Evolutionary conservation across 2,888 invertebrate genomes (phyloP).

Genomic region (Aethes cnicana): DNA sequence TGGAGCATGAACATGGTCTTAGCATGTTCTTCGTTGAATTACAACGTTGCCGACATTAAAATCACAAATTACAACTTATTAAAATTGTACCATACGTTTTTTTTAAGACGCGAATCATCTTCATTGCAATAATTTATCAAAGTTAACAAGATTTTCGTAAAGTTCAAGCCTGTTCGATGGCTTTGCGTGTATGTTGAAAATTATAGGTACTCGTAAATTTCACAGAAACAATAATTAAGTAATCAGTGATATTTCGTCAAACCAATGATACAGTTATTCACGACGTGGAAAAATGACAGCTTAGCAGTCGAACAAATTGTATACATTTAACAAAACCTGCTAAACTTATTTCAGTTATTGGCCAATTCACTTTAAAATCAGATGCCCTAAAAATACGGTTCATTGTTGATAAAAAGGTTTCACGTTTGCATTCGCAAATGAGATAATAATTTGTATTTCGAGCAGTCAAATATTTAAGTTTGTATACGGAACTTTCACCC

Average conservation of each 20-base stretch:
- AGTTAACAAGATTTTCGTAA: slow-evolving; percentile 26
- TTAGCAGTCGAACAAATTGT: slow-evolving; percentile 48
- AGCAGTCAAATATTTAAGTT: slow-evolving; percentile 71
- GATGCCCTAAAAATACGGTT: slow-evolving; percentile 28
- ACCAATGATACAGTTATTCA: slow-evolving; percentile 72
- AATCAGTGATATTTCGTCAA: slow-evolving; percentile 71
- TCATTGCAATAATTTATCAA: slow-evolving; percentile 26
- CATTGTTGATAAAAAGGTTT: slow-evolving; percentile 24
- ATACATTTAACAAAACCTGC: slow-evolving; percentile 36
- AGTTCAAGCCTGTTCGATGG: slow-evolving; percentile 22
- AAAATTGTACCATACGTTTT: slow-evolving; percentile 11
- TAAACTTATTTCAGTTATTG: not conserved
- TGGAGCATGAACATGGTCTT: slow-evolving; percentile 29
- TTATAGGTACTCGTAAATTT: slow-evolving; percentile 48
- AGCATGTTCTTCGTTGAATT: slow-evolving; percentile 16
- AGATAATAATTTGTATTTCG: slow-evolving; percentile 72
- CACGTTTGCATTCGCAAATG: slow-evolving; percentile 50
- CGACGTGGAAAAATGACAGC: slow-evolving; percentile 60
- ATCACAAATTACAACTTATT: slow-evolving; percentile 10
- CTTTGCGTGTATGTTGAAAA: slow-evolving; percentile 52
- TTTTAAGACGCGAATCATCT: slow-evolving; percentile 19
- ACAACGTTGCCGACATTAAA: slow-evolving; percentile 24
- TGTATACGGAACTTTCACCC: slow-evolving; percentile 55
- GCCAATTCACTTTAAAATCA: slow-evolving; percentile 35
- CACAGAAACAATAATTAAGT: slow-evolving; percentile 68